These are phyloP conservation scores for Tipula vernalis DNA, from an alignment of 2,888 invertebrate species.

Conservation along the genomic window DNA sequence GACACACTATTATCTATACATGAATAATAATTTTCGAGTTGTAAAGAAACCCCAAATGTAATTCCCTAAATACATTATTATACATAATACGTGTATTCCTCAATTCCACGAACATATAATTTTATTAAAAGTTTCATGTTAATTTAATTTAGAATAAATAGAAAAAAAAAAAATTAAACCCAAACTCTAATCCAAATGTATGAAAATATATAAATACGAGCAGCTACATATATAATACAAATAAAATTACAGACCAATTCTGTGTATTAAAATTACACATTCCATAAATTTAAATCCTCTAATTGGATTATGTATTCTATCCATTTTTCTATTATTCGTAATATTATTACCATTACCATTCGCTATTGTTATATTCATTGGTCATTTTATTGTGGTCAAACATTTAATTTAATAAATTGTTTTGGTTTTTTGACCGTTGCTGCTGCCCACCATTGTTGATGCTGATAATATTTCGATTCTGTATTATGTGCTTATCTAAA, in stretches of 20 bases:
- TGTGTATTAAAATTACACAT: neutral
- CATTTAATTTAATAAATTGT: neutral
- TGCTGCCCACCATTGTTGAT: neutral
- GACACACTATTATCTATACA: neutral
- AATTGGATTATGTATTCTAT: neutral
- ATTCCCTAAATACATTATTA: neutral
- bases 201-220: neutral
- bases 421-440: neutral
- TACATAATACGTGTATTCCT: neutral
- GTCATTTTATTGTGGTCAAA: neutral
- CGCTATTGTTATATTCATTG: neutral
- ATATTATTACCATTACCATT: neutral
- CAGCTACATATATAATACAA: neutral
- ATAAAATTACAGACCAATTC: neutral
- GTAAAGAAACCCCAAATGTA: neutral
- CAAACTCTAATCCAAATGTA: neutral
- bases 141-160: neutral
- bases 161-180: neutral
- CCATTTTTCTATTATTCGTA: neutral
- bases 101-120: neutral
- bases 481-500: neutral
- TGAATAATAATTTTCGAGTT: no score
- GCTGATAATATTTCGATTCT: neutral
- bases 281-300: neutral
- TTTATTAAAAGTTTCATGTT: neutral